Evolutionary conservation across 1,140 invertebrate genomes (phyloP).

Genomic region (Microplitis mediator): DNA sequence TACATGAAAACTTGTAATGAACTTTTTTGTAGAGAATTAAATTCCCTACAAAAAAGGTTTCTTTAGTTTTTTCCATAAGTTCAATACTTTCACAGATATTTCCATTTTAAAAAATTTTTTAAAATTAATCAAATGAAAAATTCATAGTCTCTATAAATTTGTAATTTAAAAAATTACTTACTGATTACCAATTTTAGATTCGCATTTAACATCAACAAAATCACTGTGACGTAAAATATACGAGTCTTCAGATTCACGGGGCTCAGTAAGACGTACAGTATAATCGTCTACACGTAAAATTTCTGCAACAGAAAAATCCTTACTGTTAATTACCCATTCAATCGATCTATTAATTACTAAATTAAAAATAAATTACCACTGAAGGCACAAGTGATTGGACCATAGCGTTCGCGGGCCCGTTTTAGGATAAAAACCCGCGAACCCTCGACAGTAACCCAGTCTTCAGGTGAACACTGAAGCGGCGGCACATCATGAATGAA

Average conservation of each 20-base stretch:
- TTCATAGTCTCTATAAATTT: background rate
- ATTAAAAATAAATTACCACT: slow-evolving; percentile 43
- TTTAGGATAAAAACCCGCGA: slow-evolving; percentile 64
- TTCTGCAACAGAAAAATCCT: slow-evolving; percentile 58
- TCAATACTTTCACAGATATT: slow-evolving; percentile 5
- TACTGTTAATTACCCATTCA: no score
- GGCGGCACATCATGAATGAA: slow-evolving; percentile 68
- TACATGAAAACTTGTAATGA: background rate
- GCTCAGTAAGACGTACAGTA: slow-evolving; percentile 58
- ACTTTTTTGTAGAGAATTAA: no score
- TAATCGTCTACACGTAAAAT: slow-evolving; percentile 69
- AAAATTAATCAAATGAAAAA: no score
- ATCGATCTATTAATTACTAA: slow-evolving; percentile 14
- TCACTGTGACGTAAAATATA: slow-evolving; percentile 70
- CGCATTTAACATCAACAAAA: slow-evolving; percentile 69
- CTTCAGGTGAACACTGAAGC: slow-evolving; percentile 66
- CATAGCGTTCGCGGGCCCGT: slow-evolving; percentile 59
- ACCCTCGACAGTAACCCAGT: slow-evolving; percentile 58
- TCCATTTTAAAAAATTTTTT: no score
- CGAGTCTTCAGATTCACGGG: slow-evolving; percentile 62
- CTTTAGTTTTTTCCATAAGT: no score
- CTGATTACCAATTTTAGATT: slow-evolving; percentile 60
- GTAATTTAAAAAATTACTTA: slow-evolving; percentile 44
- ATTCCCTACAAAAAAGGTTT: no score
- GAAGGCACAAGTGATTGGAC: slow-evolving; percentile 63